Evolutionary conservation across 2,113 vertebrate genomes (phyloP).

Genomic region (Takifugu bimaculatus): DNA sequence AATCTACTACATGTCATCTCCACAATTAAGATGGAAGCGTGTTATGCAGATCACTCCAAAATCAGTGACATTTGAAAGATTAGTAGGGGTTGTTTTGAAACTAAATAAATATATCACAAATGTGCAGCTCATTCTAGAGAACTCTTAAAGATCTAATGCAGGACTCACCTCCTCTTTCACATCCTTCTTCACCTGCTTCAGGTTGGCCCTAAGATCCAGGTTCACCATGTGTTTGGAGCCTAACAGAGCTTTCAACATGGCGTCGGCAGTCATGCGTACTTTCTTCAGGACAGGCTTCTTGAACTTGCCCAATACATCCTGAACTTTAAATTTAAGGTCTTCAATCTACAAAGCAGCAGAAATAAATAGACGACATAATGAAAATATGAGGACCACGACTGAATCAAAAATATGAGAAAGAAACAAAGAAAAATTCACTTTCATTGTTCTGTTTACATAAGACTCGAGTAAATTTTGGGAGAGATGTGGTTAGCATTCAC

Average conservation of each 20-base stretch:
- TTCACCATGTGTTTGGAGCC: slow-evolving; percentile 97
- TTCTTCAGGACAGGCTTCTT: slow-evolving; percentile 87
- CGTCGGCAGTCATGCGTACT: slow-evolving; percentile 93
- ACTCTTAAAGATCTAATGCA: not conserved
- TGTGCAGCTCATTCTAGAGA: no score
- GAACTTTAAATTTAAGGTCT: slow-evolving; percentile 91
- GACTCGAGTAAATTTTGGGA: no score
- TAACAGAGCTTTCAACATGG: slow-evolving; percentile 92
- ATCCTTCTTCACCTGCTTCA: slow-evolving; percentile 98
- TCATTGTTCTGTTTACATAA: no score
- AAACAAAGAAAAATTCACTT: no score
- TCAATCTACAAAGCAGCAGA: slow-evolving; percentile 76
- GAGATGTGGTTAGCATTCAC: no score
- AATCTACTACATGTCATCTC: no score
- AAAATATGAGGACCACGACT: not conserved
- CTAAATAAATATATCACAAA: no score
- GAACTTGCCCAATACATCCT: slow-evolving; percentile 94
- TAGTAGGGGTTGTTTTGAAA: no score
- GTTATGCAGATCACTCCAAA: no score
- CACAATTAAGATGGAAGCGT: no score
- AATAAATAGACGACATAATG: not conserved
- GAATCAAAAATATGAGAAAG: no score
- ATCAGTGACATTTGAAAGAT: no score
- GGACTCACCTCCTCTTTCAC: slow-evolving; percentile 88
- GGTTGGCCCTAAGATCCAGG: slow-evolving; percentile 93